A percentile compares a stretch with the other conserved stretches of the same genome.
Conservation (phyloP, 2,797 vertebrate species). For the Neopelma chrysocephalum region DNA sequence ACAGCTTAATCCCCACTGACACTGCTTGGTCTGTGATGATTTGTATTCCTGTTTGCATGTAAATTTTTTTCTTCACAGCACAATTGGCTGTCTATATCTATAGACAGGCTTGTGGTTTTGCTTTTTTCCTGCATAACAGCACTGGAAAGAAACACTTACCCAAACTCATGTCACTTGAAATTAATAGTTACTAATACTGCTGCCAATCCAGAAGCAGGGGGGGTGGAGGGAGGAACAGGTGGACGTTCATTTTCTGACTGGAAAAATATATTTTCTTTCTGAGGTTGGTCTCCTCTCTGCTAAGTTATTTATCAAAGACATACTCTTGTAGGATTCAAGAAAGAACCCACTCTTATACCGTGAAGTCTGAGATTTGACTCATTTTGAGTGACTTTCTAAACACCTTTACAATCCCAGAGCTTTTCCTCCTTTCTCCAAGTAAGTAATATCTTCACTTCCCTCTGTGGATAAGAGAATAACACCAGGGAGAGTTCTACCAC, state of each 20-base stretch:
- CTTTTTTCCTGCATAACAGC: neutral
- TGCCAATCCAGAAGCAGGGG: neutral
- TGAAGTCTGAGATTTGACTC: neutral
- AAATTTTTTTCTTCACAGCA: neutral
- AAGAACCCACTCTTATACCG: neutral
- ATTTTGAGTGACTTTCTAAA: neutral
- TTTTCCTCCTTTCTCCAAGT: neutral
- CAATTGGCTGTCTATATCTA: rapidly evolving
- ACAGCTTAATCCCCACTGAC: neutral
- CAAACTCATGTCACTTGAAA: neutral
- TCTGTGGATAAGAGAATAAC: neutral
- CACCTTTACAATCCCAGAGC: neutral
- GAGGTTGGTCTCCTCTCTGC: neutral
- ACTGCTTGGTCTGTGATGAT: neutral
- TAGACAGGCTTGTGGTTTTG: neutral
- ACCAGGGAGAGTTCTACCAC: neutral
- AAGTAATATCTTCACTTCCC: neutral
- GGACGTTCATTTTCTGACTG: neutral
- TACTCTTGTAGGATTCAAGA: neutral
- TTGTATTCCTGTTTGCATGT: neutral
- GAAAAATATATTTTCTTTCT: neutral
- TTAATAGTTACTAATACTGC: neutral
- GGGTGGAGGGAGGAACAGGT: rapidly evolving
- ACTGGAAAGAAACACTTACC: neutral
- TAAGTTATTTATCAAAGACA: neutral